Conservation (phyloP, 2,797 vertebrate species). For the Champsocephalus gunnari region DNA sequence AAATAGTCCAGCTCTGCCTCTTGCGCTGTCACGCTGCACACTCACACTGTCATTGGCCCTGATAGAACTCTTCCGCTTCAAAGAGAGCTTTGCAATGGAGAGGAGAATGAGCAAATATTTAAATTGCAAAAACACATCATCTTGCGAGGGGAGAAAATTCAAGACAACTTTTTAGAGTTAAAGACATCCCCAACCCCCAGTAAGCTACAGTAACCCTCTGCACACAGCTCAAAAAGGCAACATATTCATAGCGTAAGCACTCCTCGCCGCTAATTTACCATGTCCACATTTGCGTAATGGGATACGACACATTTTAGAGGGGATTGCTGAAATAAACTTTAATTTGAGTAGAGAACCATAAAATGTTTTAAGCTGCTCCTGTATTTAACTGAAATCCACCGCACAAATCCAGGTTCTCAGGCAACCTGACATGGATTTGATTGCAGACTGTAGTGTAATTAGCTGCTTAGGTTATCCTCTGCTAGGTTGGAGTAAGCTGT, state of each 20-base stretch:
- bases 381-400: conserved; percentile 81
- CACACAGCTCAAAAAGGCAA: conserved; percentile 72
- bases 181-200: conserved; percentile 75
- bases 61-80: conserved; percentile 97
- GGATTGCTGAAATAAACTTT: conserved; percentile 79
- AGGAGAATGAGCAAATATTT: conserved; percentile 96
- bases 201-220: conserved; percentile 65
- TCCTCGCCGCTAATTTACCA: conserved; percentile 82
- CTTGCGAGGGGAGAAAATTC: conserved; percentile 80
- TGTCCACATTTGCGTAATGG: conserved; percentile 88
- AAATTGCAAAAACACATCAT: conserved; percentile 98
- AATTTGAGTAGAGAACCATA: conserved; percentile 86
- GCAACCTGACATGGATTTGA: conserved; percentile 84
- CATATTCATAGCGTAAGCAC: conserved; percentile 79
- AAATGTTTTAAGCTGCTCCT: conserved; percentile 81
- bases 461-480: conserved; percentile 78
- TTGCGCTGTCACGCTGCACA: conserved; percentile 97
- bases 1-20: conserved; percentile 87
- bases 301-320: conserved; percentile 85
- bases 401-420: conserved; percentile 80
- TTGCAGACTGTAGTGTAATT: conserved; percentile 85
- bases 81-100: conserved; percentile 93
- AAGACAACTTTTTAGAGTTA: conserved; percentile 87
- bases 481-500: conserved; percentile 53
- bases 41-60: conserved; percentile 97